Evolutionary conservation across 2,797 vertebrate species (phyloP).

Genomic region (Parauchenoglanis ngamensis): DNA sequence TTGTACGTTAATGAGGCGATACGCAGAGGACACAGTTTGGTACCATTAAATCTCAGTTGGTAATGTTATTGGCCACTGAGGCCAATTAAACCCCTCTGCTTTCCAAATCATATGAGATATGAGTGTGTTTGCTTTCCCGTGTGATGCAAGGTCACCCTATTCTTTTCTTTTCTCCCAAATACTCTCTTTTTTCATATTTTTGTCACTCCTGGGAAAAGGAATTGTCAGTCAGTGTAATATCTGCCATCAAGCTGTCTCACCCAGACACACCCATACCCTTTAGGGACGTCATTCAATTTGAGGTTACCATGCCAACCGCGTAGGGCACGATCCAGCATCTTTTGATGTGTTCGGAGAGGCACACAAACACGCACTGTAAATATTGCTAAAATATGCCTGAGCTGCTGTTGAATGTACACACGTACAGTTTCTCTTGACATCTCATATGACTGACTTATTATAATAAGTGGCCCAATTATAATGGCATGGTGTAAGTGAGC

Average conservation of each 20-base stretch:
- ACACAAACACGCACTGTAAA: conserved; percentile 7
- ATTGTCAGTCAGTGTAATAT: conserved; percentile 22
- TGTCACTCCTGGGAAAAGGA: background rate
- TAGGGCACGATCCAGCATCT: background rate
- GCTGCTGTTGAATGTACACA: background rate
- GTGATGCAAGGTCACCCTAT: conserved; percentile 35
- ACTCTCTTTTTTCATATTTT: conserved; percentile 3
- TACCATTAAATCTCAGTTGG: conserved; percentile 43
- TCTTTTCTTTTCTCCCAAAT: background rate
- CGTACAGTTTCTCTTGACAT: background rate
- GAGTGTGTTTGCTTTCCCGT: conserved; percentile 21
- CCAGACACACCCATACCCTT: conserved; percentile 36
- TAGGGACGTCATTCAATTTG: conserved; percentile 13
- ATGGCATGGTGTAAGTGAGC: background rate
- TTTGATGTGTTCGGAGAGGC: conserved; percentile 7
- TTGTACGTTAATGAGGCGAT: conserved; percentile 38
- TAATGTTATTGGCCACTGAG: conserved; percentile 41
- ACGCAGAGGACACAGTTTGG: conserved; percentile 41
- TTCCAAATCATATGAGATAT: conserved; percentile 26
- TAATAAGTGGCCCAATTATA: conserved; percentile 33
- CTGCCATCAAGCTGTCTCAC: conserved; percentile 20
- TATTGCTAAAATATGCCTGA: background rate
- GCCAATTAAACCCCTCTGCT: conserved; percentile 41
- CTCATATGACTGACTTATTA: conserved; percentile 6
- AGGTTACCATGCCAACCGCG: conserved; percentile 27